Evolutionary conservation across 2,113 vertebrate species (phyloP), one percentile per base, ranked within the genome.

Genomic region (Meleagris gallopavo): DNA sequence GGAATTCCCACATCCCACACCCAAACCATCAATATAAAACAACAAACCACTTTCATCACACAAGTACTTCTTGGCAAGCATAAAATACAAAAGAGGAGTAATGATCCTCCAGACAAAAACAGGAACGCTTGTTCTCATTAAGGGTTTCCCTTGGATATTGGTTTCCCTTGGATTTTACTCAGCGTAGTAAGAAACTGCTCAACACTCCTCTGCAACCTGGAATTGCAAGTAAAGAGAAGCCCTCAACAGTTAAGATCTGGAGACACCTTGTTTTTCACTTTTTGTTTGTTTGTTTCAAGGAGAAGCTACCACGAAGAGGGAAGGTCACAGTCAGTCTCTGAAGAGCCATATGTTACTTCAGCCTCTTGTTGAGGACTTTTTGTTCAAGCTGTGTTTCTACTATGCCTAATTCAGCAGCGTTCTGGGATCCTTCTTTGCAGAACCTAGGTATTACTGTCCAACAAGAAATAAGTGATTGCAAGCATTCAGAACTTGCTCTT

Each of bases 111-210:
- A 74, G 41, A 57, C 55, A 90, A 88, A 89, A 77, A 89, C 71
- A 72, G 74, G 69, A 91, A 86, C 25, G 50, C 30, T 80, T 92
- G 83, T 73, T 89, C 90, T 85, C 84, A 73, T 94, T 78, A 89
- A 86, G 36, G 32, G n/a, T 30, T 96, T 91, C 64, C 70, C 61
- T 66, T 84, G 69, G 6, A 61, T 86, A n/a, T n/a, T n/a, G 32
- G n/a, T 30, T 96, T 91, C 64, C 70, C 61, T 66, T 84, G 69
- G 6, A 61, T 86, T 71, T 78, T 55, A n/a, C 38, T 60, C 78
- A 29, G 48, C 43, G 69, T 78, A 67, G 19, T 7, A 72, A 74
- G 82, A 61, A 85, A 36, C 24, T 20, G 18, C 45, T 84, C 48
- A 65, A 55, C 6, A 10, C 38, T 36, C n/a, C n/a, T 48, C 55